Evolutionary conservation across 2,113 vertebrate genomes (phyloP).

Genomic region (Tragelaphus buxtoni): DNA sequence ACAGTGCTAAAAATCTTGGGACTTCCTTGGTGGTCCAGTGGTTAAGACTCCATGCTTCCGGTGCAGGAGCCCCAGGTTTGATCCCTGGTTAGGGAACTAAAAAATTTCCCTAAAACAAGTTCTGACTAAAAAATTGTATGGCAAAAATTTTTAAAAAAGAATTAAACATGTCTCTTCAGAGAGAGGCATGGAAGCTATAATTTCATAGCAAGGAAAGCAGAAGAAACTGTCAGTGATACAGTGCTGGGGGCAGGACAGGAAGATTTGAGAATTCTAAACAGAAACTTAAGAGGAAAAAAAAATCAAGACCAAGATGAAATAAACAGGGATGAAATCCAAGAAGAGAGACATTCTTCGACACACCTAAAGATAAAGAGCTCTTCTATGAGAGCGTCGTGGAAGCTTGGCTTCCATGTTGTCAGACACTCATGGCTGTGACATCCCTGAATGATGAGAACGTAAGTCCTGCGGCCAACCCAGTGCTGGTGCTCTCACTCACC

Average conservation of each 20-base stretch:
- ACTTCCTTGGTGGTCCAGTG: neutral
- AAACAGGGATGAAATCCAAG: neutral
- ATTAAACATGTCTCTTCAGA: neutral
- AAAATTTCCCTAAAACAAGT: neutral
- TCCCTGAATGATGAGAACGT: neutral
- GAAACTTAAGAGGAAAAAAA: neutral
- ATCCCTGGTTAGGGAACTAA: neutral
- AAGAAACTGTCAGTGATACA: neutral
- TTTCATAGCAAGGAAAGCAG: neutral
- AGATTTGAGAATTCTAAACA: neutral
- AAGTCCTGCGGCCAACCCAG: neutral
- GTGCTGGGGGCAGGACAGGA: neutral
- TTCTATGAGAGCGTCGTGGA: rapidly evolving
- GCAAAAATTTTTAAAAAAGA: neutral
- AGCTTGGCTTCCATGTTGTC: neutral
- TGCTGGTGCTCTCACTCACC: neutral
- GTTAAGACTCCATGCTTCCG: neutral
- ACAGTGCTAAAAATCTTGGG: neutral
- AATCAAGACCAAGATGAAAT: neutral
- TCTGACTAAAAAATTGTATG: neutral
- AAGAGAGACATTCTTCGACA: neutral
- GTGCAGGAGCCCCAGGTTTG: neutral
- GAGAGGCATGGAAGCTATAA: neutral
- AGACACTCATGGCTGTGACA: neutral
- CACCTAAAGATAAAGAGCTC: neutral